Evolutionary conservation across 2,888 invertebrate genomes (phyloP).

Genomic region (Itoplectis maculator): DNA sequence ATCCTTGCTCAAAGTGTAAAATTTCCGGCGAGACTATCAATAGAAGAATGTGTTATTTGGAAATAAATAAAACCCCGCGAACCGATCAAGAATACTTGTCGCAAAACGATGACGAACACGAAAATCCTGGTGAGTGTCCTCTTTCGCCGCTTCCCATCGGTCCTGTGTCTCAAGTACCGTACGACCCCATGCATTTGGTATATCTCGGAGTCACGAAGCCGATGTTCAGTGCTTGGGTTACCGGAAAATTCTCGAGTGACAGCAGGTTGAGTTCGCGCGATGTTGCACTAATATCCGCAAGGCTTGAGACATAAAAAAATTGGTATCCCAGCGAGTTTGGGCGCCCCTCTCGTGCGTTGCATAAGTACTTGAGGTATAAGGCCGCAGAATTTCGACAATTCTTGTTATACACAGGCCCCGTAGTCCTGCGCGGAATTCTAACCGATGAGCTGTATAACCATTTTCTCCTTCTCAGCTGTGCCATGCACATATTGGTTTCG

Average conservation of each 20-base stretch:
- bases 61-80: conserved; percentile 8
- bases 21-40: not conserved
- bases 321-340: conserved; percentile 39
- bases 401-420: conserved; percentile 36
- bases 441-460: conserved; percentile 11
- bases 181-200: conserved; percentile 42
- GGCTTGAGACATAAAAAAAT: not conserved
- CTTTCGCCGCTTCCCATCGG: conserved; percentile 23
- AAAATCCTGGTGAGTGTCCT: conserved; percentile 7
- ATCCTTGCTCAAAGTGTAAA: conserved; percentile 67
- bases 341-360: conserved; percentile 11
- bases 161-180: conserved; percentile 39
- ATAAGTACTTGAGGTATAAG: conserved; percentile 15
- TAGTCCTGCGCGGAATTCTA: conserved; percentile 18
- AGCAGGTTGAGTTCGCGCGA: conserved; percentile 15
- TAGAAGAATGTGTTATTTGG: conserved; percentile 5
- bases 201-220: conserved; percentile 36
- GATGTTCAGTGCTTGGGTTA: conserved; percentile 12
- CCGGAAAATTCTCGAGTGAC: conserved; percentile 28
- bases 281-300: conserved; percentile 2
- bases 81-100: conserved; percentile 27
- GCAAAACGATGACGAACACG: conserved; percentile 31
- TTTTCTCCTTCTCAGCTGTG: conserved; percentile 34
- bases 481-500: conserved; percentile 24
- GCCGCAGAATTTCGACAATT: conserved; percentile 33